Conservation (phyloP, 2,113 vertebrate genomes). For the Junco hyemalis region DNA sequence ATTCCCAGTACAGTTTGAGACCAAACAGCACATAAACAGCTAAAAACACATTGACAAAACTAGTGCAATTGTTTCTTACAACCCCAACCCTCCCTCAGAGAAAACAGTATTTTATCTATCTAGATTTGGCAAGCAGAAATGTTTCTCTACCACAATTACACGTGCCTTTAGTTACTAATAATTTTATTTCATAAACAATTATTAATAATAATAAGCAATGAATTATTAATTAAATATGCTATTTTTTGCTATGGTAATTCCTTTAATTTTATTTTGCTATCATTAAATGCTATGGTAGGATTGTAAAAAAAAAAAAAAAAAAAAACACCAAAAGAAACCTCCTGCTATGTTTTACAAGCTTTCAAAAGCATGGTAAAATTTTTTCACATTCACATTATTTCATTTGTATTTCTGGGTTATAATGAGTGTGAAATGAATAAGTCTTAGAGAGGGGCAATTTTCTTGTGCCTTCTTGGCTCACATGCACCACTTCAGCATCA, state of each 20-base stretch:
- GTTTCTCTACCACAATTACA: not conserved
- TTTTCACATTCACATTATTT: not conserved
- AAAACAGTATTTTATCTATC: not conserved
- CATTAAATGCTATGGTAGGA: not conserved
- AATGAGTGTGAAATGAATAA: not conserved
- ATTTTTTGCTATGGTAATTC: not conserved
- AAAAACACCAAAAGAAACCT: too few species aligned
- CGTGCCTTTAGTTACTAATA: accelerated
- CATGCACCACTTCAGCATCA: not conserved
- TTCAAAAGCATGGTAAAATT: not conserved
- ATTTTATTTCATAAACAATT: not conserved
- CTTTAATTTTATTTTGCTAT: not conserved
- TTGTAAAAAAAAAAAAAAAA: accelerated
- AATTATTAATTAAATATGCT: not conserved
- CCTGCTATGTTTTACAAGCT: not conserved
- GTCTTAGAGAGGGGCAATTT: not conserved
- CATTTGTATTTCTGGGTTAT: not conserved
- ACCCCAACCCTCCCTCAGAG: not conserved
- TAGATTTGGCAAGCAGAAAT: not conserved
- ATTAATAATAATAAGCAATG: not conserved
- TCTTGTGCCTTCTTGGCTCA: not conserved
- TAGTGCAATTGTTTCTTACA: not conserved
- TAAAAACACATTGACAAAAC: not conserved
- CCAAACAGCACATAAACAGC: not conserved
- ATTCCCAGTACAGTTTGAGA: not conserved